Base-by-base conservation (phyloP, 1,140 invertebrate species). In the Mya arenaria region DNA sequence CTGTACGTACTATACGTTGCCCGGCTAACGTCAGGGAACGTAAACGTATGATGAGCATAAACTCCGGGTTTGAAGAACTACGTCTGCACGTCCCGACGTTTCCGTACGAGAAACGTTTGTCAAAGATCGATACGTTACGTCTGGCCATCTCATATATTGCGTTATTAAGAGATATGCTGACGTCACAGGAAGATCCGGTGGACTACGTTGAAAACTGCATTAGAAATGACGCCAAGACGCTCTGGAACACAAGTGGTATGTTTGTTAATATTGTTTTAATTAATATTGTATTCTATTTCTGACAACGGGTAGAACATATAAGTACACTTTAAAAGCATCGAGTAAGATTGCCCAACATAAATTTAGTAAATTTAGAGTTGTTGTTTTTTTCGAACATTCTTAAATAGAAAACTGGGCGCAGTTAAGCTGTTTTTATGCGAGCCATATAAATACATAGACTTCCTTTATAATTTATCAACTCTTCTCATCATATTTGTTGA, bases 111-210 rank as follows among this genome's bases (percentile, higher is more conserved):
- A 99, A 99, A 91, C 95, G 99, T 0, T 94, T 99, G 0, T 99
- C 98, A 0, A 96, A 99, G 88, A 99, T 99, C 87, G 99, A 99
- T 93, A 99, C 99, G 0, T 94, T 99, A 0, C 95, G 98, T 0
- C 93, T 99, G 87, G 98, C 99, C 10, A 99, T 99, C 85, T 99
- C 98, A 13, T 99, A 99, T 92, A 99, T 99, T 85, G 96, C 97
- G 41, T 98, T 99, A 91, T 98, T 99, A 96, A 95, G 96, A 62
- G 98, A 99, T 92, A 95, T 99, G 1, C 93, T 99, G 28, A 41
- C 88, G 25, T 96, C 97, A 0, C 96, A 97, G 75, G 88, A 41
- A n/a, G 97, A 99, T 92, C 98, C 98, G 0, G 90, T 99, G 19
- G 97, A 97, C 0, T 98, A 98, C 90, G 97, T 99, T 28, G 97